Evolutionary conservation across 2,888 invertebrate genomes (phyloP), one percentile per base, ranked within the genome.

Genomic region (Tigriopus californicus): DNA sequence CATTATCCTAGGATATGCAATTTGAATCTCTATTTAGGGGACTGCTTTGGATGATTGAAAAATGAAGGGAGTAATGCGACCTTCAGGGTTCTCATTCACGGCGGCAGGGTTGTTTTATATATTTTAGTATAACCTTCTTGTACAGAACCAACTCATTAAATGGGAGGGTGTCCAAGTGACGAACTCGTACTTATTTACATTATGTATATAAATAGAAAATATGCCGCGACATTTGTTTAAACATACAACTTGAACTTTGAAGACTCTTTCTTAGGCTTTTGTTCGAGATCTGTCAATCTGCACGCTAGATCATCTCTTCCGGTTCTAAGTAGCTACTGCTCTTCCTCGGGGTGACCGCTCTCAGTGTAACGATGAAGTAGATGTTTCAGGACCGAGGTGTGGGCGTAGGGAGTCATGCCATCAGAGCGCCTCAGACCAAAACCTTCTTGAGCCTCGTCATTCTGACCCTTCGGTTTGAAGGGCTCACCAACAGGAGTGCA

Each of bases 301-400:
- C 46, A 44, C n/a, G n/a, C n/a, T n/a, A n/a, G n/a, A n/a, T n/a
- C n/a, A n/a, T n/a, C n/a, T n/a, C 18, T 51, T 51, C 22, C n/a
- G n/a, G n/a, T 51, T n/a, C 13, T 51, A 10, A 10, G n/a, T 22
- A 22, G 22, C 22, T 51, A 22, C 8, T 24, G 20, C 5, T 54
- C 12, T 41, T 54, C 15, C 5, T 20, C 33, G 33, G 40, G 18
- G 4, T 54, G 25, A 18, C 40, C 18, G 2, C 40, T 40, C 15
- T 56, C 41, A 6, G 58, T 58, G 41, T 58, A 58, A 6, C 58
- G 13, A 33, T 58, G 41, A 5, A 58, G 49, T 13, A 58, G 33
- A 25, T 58, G 58, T 18, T 58, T 58, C 15, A 58, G 11, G 13
- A 58, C 58, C 12, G 58, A 58, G 22, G 58, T 58, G 4, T 33